phyloP scores from a whole-genome alignment of 2,888 invertebrate species.

The Heterodera filipjevi region DNA sequence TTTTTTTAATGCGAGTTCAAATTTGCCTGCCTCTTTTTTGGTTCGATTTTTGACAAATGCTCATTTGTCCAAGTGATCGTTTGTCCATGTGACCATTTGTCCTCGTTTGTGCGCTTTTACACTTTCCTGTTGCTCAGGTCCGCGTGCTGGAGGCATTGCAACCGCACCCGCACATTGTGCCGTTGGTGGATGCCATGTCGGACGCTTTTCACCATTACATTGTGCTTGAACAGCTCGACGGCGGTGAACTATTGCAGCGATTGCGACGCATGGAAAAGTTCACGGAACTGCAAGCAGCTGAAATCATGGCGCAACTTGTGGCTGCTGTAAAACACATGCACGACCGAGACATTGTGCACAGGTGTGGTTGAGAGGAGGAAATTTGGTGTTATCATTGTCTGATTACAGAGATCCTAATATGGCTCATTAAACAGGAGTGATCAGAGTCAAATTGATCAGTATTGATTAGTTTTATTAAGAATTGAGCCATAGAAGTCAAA shows the following conservation, averaged over 20 bases:
- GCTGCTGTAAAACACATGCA: constrained; percentile 85
- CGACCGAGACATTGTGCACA: constrained; percentile 80
- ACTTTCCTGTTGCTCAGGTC: constrained; percentile 63
- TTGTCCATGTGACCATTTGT: no score
- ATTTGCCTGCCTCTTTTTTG: no score
- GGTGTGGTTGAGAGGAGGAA: constrained; percentile 65
- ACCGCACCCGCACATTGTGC: constrained; percentile 81
- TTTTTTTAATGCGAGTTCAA: no score
- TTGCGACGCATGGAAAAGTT: constrained; percentile 75
- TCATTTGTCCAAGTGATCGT: no score
- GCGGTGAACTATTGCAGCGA: constrained; percentile 63
- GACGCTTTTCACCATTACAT: constrained; percentile 79
- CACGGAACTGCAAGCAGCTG: constrained; percentile 79
- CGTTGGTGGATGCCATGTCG: constrained; percentile 80
- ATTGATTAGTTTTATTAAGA: no score
- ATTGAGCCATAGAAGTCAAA: no score
- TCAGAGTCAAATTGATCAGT: not conserved
- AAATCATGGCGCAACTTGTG: constrained; percentile 79
- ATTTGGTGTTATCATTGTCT: no score
- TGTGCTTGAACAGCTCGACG: constrained; percentile 75
- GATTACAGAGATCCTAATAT: not conserved
- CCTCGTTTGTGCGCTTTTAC: not conserved
- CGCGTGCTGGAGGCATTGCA: constrained; percentile 81
- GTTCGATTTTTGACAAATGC: no score
- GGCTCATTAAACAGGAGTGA: no score